A percentile compares a stretch with the other conserved stretches of the same genome.
These are phyloP conservation scores for Desmodus rotundus DNA, from an alignment of 2,113 vertebrate species.

Conservation along the genomic window DNA sequence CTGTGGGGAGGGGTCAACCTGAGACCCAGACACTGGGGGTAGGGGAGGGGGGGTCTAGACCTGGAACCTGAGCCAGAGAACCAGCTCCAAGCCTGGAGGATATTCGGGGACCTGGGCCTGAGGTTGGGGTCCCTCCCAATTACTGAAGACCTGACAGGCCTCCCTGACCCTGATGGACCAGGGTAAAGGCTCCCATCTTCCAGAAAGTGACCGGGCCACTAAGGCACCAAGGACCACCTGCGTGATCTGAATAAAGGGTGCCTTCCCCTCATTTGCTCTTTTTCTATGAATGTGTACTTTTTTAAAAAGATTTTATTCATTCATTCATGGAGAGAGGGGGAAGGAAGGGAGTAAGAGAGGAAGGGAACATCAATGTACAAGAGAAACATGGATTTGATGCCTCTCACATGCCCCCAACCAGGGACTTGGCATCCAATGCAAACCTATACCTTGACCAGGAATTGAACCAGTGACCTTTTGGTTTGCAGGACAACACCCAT, in stretches of 20 bases:
- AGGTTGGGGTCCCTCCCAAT: fast-evolving
- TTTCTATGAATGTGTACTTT: neutral
- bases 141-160: neutral
- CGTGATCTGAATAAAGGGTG: neutral
- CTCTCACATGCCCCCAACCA: no score
- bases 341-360: no score
- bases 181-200: fast-evolving
- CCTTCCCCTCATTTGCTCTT: neutral
- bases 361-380: no score
- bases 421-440: no score
- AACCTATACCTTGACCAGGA: no score
- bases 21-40: neutral
- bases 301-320: no score
- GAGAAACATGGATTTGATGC: no score
- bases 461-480: no score
- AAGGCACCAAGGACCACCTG: fast-evolving
- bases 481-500: no score
- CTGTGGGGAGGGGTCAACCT: no score
- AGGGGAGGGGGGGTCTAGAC: neutral
- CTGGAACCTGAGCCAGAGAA: neutral
- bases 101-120: neutral
- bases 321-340: no score
- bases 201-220: no score
- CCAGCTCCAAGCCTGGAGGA: neutral
- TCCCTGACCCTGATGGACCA: neutral